Evolutionary conservation across 2,113 vertebrate species (phyloP), one percentile per base, ranked within the genome.

Genomic region (Grus americana): DNA sequence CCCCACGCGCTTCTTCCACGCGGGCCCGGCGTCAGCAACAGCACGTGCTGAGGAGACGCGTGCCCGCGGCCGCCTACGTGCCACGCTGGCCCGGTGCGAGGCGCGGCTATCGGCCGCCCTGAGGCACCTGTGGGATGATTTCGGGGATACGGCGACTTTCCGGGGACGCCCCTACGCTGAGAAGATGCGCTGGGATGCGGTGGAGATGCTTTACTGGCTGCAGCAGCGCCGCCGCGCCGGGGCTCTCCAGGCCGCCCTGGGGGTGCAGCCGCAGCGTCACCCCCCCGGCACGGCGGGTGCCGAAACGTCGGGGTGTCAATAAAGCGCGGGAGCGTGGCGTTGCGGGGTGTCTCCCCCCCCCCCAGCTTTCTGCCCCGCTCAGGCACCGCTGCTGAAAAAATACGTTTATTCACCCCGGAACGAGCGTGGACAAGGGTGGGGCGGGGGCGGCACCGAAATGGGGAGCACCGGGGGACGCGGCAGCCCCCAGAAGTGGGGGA

Each of bases 351-450:
- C 20, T 49, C 55, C 55, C 26, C 26, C 50, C 26, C 9, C 50
- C 29, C 54, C 54, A 14, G 14, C 50, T 40, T 40, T 12, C 40
- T 12, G 12, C 40, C 40, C 40, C 12, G 40, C 40, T 40, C 27
- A 32, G 70, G 70, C 70, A 32, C 29, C 38, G 23, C 72, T 57
- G 9, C 54, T 73, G 38, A 32, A 52, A 79, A 79, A 79, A 34
- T 52, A 42, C 6, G 4, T 79, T 79, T 79, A 79, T 79, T 79
- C 30, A 26, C 29, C 75, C 59, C 30, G 2, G 42, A 63, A 63
- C 1, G 10, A 29, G 10, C 3, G 8, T 3, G 3, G 34, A 15
- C 3, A 8, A 7, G 6, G 20, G 1, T 40, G 6, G 30, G 12
- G 27, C 10, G 23, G n/a, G n/a, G 21, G 7, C 21, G 21, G 34